phyloP scores from a whole-genome alignment of 2,113 vertebrate genomes.

The Sylvilagus bachmani region DNA sequence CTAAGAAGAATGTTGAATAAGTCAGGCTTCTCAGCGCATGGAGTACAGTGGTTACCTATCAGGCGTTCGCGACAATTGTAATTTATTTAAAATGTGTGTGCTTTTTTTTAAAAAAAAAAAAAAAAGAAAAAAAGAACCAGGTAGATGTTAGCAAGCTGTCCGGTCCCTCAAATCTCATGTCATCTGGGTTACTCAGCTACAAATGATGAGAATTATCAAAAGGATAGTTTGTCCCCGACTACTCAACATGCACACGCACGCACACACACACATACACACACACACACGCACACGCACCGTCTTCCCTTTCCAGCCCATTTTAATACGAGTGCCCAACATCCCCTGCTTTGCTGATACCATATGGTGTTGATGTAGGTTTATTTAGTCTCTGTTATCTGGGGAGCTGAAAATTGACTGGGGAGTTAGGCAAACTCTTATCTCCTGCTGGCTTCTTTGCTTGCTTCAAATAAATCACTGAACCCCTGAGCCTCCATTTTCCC shows the following conservation, averaged over 20 bases:
- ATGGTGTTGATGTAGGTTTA: conserved; percentile 83
- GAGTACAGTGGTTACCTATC: conserved; percentile 50
- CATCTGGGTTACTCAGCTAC: conserved; percentile 53
- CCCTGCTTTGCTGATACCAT: conserved; percentile 73
- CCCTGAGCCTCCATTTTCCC: conserved; percentile 72
- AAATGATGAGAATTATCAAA: conserved; percentile 60
- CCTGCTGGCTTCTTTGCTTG: conserved; percentile 75
- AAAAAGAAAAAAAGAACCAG: neutral
- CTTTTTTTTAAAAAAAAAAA: neutral
- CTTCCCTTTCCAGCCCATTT: conserved; percentile 75
- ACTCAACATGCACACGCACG: neutral
- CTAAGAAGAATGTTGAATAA: conserved; percentile 58
- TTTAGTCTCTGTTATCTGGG: conserved; percentile 77
- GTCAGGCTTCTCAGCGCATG: conserved; percentile 40
- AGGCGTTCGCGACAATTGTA: conserved; percentile 20
- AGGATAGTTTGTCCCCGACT: conserved; percentile 47
- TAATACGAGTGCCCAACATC: conserved; percentile 70
- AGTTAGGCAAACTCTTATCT: conserved; percentile 78
- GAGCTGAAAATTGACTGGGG: conserved; percentile 80
- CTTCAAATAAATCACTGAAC: conserved; percentile 74
- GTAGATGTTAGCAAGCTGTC: neutral
- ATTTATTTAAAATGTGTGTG: neutral
- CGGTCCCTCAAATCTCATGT: conserved; percentile 21
- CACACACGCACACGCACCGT: neutral
- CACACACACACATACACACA: neutral